These are phyloP conservation scores for Sarcophilus harrisii DNA, from an alignment of 2,797 vertebrate genomes.

Conservation along the genomic window DNA sequence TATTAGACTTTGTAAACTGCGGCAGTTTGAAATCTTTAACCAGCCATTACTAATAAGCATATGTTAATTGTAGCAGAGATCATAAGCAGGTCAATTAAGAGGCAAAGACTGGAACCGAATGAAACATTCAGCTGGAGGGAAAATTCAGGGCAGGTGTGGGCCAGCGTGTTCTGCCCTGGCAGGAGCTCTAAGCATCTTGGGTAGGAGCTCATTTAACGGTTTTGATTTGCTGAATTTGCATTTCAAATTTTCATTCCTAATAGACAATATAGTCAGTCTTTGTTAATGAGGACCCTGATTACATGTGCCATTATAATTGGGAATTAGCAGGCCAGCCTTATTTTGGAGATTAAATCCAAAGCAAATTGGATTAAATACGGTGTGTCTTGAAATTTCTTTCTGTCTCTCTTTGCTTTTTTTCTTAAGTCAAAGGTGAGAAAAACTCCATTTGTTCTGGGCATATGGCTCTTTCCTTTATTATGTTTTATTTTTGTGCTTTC, in stretches of 20 bases:
- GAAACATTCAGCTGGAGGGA: conserved; percentile 94
- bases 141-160: conserved; percentile 89
- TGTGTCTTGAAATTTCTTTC: conserved; percentile 82
- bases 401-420: conserved; percentile 75
- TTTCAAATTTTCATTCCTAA: conserved; percentile 90
- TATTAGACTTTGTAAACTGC: conserved; percentile 90
- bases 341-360: conserved; percentile 89
- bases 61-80: conserved; percentile 99
- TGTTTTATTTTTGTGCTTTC: conserved; percentile 66
- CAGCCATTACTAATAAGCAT: conserved; percentile 98
- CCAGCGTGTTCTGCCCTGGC: conserved; percentile 87
- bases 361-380: conserved; percentile 89
- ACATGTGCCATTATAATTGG: conserved; percentile 90
- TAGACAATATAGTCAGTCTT: conserved; percentile 89
- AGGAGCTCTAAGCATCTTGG: conserved; percentile 87
- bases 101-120: conserved; percentile 92
- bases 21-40: conserved; percentile 91
- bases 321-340: conserved; percentile 88
- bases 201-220: conserved; percentile 89
- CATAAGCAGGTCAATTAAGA: conserved; percentile 96
- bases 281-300: conserved; percentile 92
- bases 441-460: conserved; percentile 84
- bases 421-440: conserved; percentile 83
- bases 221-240: conserved; percentile 91
- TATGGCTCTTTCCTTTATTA: conserved; percentile 82